These are phyloP conservation scores for Catharus minimus DNA, from an alignment of 2,113 vertebrate species.

Conservation along the genomic window DNA sequence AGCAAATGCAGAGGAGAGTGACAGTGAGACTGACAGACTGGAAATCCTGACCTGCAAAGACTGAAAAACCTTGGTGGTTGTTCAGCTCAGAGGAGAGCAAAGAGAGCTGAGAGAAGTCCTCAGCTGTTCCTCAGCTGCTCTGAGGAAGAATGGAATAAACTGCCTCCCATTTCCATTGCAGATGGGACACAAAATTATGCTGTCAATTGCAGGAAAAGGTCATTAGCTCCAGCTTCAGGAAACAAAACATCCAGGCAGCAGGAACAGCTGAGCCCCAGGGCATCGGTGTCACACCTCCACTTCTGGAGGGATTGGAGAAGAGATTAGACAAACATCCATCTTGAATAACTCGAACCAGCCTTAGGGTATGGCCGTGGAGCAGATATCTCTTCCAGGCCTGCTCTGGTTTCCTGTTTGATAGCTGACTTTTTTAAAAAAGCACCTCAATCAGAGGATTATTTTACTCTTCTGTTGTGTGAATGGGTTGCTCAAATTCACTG, in stretches of 20 bases:
- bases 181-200: not conserved
- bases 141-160: not conserved
- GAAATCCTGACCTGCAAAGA: not conserved
- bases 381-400: not conserved
- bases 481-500: not conserved
- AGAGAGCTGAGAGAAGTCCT: not conserved
- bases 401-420: not conserved
- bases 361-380: not conserved
- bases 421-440: not conserved
- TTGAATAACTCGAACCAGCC: not conserved
- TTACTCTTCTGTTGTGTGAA: not conserved
- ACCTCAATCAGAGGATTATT: not conserved
- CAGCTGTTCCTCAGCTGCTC: not conserved
- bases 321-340: not conserved
- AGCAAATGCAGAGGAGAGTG: not conserved
- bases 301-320: not conserved
- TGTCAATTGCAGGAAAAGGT: not conserved
- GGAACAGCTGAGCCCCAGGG: not conserved
- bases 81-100: not conserved
- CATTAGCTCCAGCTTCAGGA: not conserved
- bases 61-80: rapidly evolving
- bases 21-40: not conserved
- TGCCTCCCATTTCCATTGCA: not conserved
- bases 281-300: not conserved
- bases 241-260: not conserved